phyloP scores from a whole-genome alignment of 2,113 vertebrate species.

The Odontophorus gujanensis region DNA sequence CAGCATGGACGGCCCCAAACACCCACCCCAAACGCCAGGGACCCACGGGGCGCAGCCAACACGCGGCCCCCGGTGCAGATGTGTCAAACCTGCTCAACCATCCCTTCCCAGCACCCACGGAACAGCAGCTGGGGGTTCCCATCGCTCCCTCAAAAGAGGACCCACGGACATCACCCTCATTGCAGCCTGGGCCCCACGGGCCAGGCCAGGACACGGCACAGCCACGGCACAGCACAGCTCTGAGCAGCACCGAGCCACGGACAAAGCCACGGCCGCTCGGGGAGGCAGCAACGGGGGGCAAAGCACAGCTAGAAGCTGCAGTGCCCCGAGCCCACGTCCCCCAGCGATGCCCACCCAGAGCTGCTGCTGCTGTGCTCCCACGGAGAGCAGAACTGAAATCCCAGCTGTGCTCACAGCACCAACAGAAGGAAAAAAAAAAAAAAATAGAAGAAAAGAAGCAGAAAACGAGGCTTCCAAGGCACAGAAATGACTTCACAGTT shows the following conservation, averaged over 20 bases:
- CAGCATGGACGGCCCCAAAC: not conserved
- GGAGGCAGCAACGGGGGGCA: not conserved
- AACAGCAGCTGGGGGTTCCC: accelerated
- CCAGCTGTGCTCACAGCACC: constrained; percentile 13
- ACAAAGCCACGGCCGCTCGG: not conserved
- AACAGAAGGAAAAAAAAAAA: not conserved
- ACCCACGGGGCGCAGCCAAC: no score
- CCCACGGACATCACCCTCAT: accelerated
- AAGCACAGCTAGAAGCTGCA: not conserved
- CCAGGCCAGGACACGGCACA: not conserved
- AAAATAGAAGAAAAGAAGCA: not conserved
- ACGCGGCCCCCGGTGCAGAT: not conserved
- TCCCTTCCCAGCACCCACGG: not conserved
- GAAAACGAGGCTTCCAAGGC: not conserved
- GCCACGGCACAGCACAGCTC: not conserved
- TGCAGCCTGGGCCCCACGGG: not conserved
- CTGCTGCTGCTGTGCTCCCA: not conserved
- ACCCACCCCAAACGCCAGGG: no score
- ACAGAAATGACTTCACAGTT: constrained; percentile 2
- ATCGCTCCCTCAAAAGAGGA: accelerated
- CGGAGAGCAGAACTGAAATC: constrained; percentile 41
- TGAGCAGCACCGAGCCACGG: not conserved
- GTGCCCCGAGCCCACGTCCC: not conserved
- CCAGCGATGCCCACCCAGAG: not conserved
- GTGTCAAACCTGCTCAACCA: accelerated